Evolutionary conservation across 2,888 invertebrate species (phyloP).

Genomic region (Phoronis australis): DNA sequence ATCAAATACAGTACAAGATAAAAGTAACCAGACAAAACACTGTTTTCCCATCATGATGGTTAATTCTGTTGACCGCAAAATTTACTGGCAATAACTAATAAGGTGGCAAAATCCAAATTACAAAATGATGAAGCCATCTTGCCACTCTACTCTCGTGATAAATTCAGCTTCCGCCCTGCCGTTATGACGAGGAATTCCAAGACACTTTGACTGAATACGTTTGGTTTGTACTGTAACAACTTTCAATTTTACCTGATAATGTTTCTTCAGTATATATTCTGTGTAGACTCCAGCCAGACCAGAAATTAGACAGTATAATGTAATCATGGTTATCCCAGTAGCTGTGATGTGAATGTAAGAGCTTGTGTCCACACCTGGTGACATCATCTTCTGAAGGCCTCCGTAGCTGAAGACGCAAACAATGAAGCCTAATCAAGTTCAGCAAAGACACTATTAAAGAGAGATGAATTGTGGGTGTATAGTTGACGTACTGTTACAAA

Average conservation of each 20-base stretch:
- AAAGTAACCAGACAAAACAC: too few species aligned
- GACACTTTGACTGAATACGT: too few species aligned
- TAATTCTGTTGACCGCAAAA: background rate
- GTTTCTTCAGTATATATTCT: slow-evolving; percentile 48
- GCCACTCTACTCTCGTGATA: too few species aligned
- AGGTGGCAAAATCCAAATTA: too few species aligned
- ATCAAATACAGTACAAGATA: too few species aligned
- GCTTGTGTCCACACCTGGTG: slow-evolving; percentile 19
- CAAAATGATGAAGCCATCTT: too few species aligned
- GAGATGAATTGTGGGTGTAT: background rate
- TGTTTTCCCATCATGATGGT: too few species aligned
- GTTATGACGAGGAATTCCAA: too few species aligned
- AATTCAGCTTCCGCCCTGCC: too few species aligned
- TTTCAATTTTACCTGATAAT: background rate
- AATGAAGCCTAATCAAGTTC: background rate
- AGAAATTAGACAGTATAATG: slow-evolving; percentile 40
- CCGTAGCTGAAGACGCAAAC: slow-evolving; percentile 40
- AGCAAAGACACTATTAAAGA: background rate
- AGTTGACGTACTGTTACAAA: too few species aligned
- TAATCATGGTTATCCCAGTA: slow-evolving; percentile 45
- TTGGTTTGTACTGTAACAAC: too few species aligned
- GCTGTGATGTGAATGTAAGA: slow-evolving; percentile 43
- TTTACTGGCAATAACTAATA: too few species aligned
- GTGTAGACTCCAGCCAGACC: slow-evolving; percentile 50
- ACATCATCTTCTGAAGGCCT: slow-evolving; percentile 22